A percentile compares a stretch with the other conserved stretches of the same genome.
Evolutionary conservation across 1,140 invertebrate genomes (phyloP).

Genomic region (Drosophila tsacasi): DNA sequence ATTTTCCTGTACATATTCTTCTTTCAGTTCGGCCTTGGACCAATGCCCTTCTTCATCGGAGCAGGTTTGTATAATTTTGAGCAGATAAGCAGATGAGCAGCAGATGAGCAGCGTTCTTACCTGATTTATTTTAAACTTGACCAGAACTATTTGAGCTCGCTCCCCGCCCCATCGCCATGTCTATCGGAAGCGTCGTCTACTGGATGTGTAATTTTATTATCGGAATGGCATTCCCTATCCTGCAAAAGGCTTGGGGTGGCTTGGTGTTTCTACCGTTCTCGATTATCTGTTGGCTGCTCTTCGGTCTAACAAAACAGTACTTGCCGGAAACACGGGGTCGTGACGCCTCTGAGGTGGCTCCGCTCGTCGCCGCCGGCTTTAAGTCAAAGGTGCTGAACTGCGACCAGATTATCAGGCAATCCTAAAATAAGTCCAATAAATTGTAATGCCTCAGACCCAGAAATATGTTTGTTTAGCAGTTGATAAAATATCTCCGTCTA

Average conservation of each 20-base stretch:
- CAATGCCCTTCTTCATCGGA: conserved; percentile 94
- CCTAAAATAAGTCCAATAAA: conserved; percentile 14
- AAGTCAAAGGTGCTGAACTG: conserved; percentile 80
- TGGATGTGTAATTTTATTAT: conserved; percentile 95
- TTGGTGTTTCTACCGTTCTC: conserved; percentile 91
- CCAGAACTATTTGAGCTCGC: conserved; percentile 94
- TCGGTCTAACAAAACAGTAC: conserved; percentile 88
- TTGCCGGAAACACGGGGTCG: conserved; percentile 90
- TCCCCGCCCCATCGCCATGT: conserved; percentile 93
- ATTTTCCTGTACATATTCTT: conserved; percentile 91
- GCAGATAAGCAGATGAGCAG: no score
- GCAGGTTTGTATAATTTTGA: conserved; percentile 50
- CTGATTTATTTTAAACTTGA: background rate
- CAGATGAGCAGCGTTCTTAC: background rate
- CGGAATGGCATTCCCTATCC: conserved; percentile 90
- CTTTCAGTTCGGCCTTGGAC: conserved; percentile 93
- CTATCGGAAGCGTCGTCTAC: conserved; percentile 94
- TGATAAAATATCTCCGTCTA: background rate
- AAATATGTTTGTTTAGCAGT: background rate
- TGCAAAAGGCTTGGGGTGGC: conserved; percentile 88
- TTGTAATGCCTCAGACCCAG: background rate
- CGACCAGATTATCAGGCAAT: background rate
- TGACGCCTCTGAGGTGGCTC: conserved; percentile 87
- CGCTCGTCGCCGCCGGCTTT: conserved; percentile 86
- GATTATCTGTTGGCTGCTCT: conserved; percentile 86